A percentile compares a stretch with the other conserved stretches of the same genome.
Conservation (phyloP, 2,797 vertebrate species). For the Crypturellus tataupa region DNA sequence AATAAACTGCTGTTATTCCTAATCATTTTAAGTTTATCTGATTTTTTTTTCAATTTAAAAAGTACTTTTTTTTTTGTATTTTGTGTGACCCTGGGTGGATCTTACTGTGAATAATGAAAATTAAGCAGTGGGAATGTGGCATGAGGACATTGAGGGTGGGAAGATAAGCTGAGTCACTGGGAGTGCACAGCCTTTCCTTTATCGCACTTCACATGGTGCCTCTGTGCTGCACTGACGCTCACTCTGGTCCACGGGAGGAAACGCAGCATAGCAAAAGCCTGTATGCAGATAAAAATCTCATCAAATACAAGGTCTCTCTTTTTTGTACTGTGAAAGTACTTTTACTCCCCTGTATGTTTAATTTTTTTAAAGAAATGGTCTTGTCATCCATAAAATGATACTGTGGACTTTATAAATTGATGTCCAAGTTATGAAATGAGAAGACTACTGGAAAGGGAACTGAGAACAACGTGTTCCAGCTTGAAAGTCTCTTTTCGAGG, state of each 20-base stretch:
- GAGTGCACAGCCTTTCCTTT: constrained; percentile 14
- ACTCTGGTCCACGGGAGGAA: constrained; percentile 13
- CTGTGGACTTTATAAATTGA: constrained; percentile 37
- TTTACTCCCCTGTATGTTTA: neutral
- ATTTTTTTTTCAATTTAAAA: neutral
- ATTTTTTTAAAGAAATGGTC: neutral
- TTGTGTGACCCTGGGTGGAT: neutral
- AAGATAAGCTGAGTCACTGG: constrained; percentile 53
- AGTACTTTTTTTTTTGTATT: neutral
- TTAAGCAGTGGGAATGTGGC: constrained; percentile 10
- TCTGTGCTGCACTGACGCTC: neutral
- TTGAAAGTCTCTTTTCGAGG: constrained; percentile 10
- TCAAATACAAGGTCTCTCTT: neutral
- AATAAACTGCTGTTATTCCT: neutral
- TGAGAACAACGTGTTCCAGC: constrained; percentile 27
- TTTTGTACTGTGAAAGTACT: neutral
- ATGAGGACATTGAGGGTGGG: constrained; percentile 32
- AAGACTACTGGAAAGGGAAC: constrained; percentile 27
- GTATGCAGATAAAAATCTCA: neutral
- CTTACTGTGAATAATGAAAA: constrained; percentile 54
- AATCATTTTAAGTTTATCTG: neutral
- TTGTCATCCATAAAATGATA: constrained; percentile 6
- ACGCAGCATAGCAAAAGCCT: neutral
- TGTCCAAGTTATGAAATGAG: constrained; percentile 31
- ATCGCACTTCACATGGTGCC: constrained; percentile 25